These are phyloP conservation scores for Triplophysa bombifrons DNA, from an alignment of 2,797 vertebrate species.

Conservation along the genomic window DNA sequence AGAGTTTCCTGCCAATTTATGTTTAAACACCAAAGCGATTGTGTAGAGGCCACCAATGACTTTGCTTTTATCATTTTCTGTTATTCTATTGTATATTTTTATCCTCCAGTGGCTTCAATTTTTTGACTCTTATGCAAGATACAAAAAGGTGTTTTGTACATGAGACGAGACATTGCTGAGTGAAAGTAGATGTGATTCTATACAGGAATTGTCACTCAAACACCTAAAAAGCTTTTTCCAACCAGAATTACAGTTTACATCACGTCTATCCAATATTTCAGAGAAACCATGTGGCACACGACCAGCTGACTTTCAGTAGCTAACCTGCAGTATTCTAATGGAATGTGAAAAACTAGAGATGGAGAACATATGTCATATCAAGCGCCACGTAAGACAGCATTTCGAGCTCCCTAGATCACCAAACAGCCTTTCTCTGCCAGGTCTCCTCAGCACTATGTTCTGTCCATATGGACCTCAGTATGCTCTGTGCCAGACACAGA, in stretches of 20 bases:
- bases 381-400: neutral
- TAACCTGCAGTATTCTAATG: neutral
- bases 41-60: neutral
- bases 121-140: slow-evolving; percentile 9
- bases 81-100: neutral
- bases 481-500: neutral
- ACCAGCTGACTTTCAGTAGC: neutral
- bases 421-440: slow-evolving; percentile 1
- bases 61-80: neutral
- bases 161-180: slow-evolving; percentile 15
- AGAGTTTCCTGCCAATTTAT: slow-evolving; percentile 30
- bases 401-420: neutral
- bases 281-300: neutral
- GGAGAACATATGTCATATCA: neutral
- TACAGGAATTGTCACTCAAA: slow-evolving; percentile 16
- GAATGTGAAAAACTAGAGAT: neutral
- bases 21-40: slow-evolving; percentile 20
- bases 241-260: slow-evolving; percentile 14
- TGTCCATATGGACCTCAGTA: slow-evolving; percentile 10
- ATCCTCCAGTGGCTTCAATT: neutral
- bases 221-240: slow-evolving; percentile 31
- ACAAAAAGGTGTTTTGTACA: slow-evolving; percentile 25
- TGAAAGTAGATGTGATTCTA: slow-evolving; percentile 19
- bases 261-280: slow-evolving; percentile 5
- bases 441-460: neutral